Conservation (phyloP, 2,888 invertebrate genomes). For the Hemistola chrysoprasaria region DNA sequence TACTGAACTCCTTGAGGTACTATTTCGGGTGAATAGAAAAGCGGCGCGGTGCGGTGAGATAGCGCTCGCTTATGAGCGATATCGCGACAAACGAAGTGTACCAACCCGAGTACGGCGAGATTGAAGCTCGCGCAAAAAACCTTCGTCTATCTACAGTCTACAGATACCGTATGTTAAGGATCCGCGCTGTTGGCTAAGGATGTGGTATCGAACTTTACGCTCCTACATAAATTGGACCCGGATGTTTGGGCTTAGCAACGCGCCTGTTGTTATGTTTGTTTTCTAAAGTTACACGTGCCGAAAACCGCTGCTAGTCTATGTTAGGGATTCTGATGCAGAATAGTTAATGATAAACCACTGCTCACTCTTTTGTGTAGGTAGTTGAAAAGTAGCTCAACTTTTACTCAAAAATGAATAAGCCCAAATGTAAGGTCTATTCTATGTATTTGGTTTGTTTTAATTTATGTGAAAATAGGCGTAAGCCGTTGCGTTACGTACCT, state of each 20-base stretch:
- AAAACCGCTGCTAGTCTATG: slow-evolving; percentile 21
- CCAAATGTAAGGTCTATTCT: too few relatives aligned
- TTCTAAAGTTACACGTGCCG: slow-evolving; percentile 27
- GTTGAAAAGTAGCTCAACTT: too few relatives aligned
- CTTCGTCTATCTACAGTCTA: slow-evolving; percentile 12
- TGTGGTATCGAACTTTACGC: slow-evolving; percentile 30
- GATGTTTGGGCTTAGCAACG: slow-evolving; percentile 29
- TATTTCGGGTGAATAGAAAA: slow-evolving; percentile 76
- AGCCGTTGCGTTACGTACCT: too few relatives aligned
- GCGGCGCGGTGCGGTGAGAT: slow-evolving; percentile 58
- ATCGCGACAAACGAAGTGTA: slow-evolving; percentile 76
- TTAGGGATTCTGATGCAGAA: slow-evolving; percentile 18
- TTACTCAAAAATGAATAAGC: too few relatives aligned
- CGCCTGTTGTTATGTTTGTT: slow-evolving; percentile 32
- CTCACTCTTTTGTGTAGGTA: too few relatives aligned
- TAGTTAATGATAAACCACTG: slow-evolving; percentile 20
- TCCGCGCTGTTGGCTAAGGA: slow-evolving; percentile 27
- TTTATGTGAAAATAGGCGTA: too few relatives aligned
- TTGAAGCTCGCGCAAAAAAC: slow-evolving; percentile 26
- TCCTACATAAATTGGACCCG: slow-evolving; percentile 31
- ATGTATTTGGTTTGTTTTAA: too few relatives aligned
- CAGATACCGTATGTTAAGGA: slow-evolving; percentile 21
- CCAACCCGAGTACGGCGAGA: slow-evolving; percentile 27
- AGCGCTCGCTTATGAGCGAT: slow-evolving; percentile 73
- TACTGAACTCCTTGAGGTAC: slow-evolving; percentile 77